These are phyloP conservation scores for Oryctolagus cuniculus DNA, from an alignment of 2,113 vertebrate species.

Conservation along the genomic window DNA sequence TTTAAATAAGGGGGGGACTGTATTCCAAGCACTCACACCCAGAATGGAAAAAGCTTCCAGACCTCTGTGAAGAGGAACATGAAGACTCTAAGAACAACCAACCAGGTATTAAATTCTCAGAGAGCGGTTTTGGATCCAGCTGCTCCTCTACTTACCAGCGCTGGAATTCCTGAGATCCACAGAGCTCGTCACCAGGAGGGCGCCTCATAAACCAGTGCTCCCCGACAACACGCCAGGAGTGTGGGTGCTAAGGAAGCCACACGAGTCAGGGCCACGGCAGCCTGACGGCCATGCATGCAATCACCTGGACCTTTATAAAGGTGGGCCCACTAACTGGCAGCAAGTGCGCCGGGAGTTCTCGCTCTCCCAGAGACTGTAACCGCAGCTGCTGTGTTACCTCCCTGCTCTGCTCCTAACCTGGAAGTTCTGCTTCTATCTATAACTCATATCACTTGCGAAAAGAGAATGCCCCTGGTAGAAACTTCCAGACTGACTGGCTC, in stretches of 20 bases:
- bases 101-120: background rate
- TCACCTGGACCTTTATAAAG: background rate
- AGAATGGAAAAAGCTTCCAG: background rate
- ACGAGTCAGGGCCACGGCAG: background rate
- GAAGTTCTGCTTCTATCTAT: background rate
- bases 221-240: too few species aligned
- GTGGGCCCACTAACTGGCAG: background rate
- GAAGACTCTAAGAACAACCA: background rate
- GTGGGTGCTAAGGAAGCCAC: rapidly evolving
- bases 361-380: background rate
- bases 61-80: background rate
- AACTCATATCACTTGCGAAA: background rate
- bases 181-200: background rate
- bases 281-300: background rate
- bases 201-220: too few species aligned
- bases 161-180: background rate
- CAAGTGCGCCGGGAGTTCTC: rapidly evolving
- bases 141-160: background rate
- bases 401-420: background rate
- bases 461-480: too few species aligned
- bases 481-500: background rate
- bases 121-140: too few species aligned
- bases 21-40: background rate
- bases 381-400: too few species aligned
- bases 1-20: too few species aligned